Base-by-base conservation (phyloP, 1,140 invertebrate species). In the Tetramorium simillimum region DNA sequence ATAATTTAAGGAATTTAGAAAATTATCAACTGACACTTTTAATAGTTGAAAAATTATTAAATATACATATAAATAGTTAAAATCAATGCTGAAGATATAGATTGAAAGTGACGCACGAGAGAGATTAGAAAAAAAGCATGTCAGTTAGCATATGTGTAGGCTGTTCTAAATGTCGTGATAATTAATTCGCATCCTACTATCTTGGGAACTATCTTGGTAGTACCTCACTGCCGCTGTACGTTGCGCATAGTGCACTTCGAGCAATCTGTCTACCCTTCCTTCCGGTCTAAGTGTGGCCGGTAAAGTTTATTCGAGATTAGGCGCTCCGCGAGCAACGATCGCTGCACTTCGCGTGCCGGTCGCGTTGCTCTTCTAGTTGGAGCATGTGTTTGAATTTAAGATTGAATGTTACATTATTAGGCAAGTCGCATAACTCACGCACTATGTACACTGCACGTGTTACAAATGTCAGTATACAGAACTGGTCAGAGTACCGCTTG, bases 141-240 rank as follows among this genome's bases (percentile, higher is more conserved):
- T 16, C 18, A 24, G 33, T 37, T 33, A 73, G 16, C 12, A 0
- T 9, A 21, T 2, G 18, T 49, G 60, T n/a, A 84, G 76, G 53
- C 53, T 18, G 28, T 81, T 73, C 46, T 49, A 18, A 10, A 37
- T 24, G 82, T 40, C 49, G 81, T n/a, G 33, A 75, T 89, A 89
- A 92, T 92, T 92, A 92, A 92, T 92, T 90, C 88, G 87, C 86
- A 51, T 85, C 49, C 75, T 86, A 91, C 84, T 91, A 89, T 92
- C 92, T 86, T 63, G 72, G 18, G 33, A 91, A 92, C 70, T 92
- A 86, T 87, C 88, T 85, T 84, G 58, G 62, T 40, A 80, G 53
- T 78, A 67, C 58, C 73, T 89, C 80, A 76, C 81, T 75, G 40
- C 67, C 84, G 67, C 87, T 73, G 62, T 53, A 77, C 70, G 82